Percentiles rank a stretch among this genome's conserved stretches.
phyloP scores from a whole-genome alignment of 2,888 invertebrate genomes.

The Molanna angustata region DNA sequence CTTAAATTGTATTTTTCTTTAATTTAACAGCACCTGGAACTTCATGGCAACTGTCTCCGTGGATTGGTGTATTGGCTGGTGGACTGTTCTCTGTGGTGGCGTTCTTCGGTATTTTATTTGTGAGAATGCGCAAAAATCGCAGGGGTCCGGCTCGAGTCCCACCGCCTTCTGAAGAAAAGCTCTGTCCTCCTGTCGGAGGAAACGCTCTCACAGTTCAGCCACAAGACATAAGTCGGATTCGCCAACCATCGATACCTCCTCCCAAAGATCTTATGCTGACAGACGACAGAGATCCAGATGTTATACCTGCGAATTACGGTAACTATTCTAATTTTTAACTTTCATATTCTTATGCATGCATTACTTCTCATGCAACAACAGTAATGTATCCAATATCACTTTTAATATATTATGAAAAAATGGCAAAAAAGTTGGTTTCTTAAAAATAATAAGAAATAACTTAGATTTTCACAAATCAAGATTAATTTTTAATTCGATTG shows the following conservation, averaged over 20 bases:
- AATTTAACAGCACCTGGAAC: conserved; percentile 53
- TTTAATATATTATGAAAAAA: too few relatives aligned
- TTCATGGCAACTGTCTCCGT: conserved; percentile 54
- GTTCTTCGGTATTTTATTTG: conserved; percentile 49
- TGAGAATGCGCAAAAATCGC: conserved; percentile 47
- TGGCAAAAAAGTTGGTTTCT: too few relatives aligned
- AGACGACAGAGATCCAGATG: conserved; percentile 68
- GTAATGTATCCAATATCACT: too few relatives aligned
- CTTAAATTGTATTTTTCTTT: conserved; percentile 1
- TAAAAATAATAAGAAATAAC: too few relatives aligned
- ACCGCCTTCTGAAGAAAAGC: conserved; percentile 38
- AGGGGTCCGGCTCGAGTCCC: conserved; percentile 37
- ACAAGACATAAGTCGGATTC: conserved; percentile 38
- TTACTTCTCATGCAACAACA: too few relatives aligned
- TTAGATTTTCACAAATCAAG: too few relatives aligned
- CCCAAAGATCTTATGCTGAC: conserved; percentile 21
- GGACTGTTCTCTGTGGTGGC: conserved; percentile 53
- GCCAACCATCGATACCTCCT: conserved; percentile 33
- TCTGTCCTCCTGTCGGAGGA: conserved; percentile 27
- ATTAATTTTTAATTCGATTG: too few relatives aligned
- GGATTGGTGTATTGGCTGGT: conserved; percentile 55
- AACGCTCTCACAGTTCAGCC: conserved; percentile 37
- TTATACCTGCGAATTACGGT: conserved; percentile 75
- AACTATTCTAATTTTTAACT: conserved; percentile 38
- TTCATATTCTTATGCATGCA: too few relatives aligned